Base-by-base conservation (phyloP, 2,888 invertebrate genomes). In the Epirrhoe alternata region DNA sequence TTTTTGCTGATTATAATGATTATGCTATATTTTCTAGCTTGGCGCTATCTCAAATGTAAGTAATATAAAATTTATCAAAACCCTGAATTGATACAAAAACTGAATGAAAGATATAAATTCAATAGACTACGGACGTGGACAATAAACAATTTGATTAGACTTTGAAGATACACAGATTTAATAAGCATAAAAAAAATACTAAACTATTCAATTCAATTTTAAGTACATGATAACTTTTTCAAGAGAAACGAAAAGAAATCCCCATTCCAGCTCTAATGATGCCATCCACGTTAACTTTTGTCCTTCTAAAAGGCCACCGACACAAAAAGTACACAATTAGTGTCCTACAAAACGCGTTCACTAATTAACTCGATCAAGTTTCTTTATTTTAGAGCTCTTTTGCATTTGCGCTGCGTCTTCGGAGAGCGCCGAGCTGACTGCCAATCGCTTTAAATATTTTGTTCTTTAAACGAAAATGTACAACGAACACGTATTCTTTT, bases 311-410 rank as follows among this genome's bases (percentile, higher is more conserved):
- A 85, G 82, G 82, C 80, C 80, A 66, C 74, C 69, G 78, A 76
- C 77, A 71, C 76, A 82, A 87, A 88, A 89, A 88, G 87, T 82
- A 78, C 79, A 83, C 88, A 89, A 90, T 90, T 90, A 90, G 88
- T 86, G 86, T 84, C 83, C 85, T 82, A 86, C 83, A 85, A 86
- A 85, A 88, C 85, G 87, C 85, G 80, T 86, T 84, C 77, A 83
- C 86, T 90, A 90, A 91, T 91, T 90, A 89, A 88, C 86, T 90
- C 83, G 85, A 88, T 88, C 86, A 79, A 84, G 85, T 84, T 83
- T 81, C 83, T 86, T 90, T 87, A 86, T 85, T 85, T 79, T 74
- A 77, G 70, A 77, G 71, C 77, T 82, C 79, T 75, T 83, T 85
- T 85, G 76, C 81, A 84, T 77, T 85, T 81, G 72, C 76, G 76